Evolutionary conservation across 2,888 invertebrate genomes (phyloP), one percentile per base, ranked within the genome.

Genomic region (Zygogramma bicolorata): DNA sequence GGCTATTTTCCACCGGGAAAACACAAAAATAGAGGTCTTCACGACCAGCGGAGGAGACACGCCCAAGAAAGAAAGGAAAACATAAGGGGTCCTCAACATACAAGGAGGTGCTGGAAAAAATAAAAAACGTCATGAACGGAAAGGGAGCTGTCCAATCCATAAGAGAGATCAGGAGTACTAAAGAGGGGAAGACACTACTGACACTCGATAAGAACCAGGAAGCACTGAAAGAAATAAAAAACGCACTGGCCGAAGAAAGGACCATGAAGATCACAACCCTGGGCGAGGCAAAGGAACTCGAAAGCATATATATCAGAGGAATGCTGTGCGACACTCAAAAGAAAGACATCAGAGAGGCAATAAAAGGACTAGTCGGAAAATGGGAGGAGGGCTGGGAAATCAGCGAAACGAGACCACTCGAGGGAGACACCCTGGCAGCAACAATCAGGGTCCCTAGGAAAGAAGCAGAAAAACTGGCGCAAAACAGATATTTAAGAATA

Each of bases 281-380:
- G 6, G 57, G 20, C 15, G 25, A 22, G 0, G 40, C n/a, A n/a
- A 34, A 34, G n/a, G 13, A 40, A 10, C n/a, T 34, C 38, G 65
- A 66, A 40, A n/a, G 4, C 5, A 49, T 66, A 15, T 22, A 66
- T 18, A 67, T 67, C 10, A 31, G 46, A n/a, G 67, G 67, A 6
- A 40, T 67, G 31, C 15, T 29, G 10, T 22, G 38, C 1, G 46
- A 25, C 3, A n/a, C 27, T 8, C 40, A 22, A 5, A 59, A 58
- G 15, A 38, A 13, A 22, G 67, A 59, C 7, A 38, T 67, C 6
- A 18, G 18, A 27, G 6, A 6, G 13, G 67, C 67, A 40, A 20
- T 59, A 3, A 57, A 20, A 1, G 38, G 22, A 15, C 18, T n/a
- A 0, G 7, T 40, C n/a, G n/a, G n/a, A n/a, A n/a, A n/a, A n/a